Evolutionary conservation across 2,113 vertebrate genomes (phyloP).

Genomic region (Oncorhynchus clarkii): DNA sequence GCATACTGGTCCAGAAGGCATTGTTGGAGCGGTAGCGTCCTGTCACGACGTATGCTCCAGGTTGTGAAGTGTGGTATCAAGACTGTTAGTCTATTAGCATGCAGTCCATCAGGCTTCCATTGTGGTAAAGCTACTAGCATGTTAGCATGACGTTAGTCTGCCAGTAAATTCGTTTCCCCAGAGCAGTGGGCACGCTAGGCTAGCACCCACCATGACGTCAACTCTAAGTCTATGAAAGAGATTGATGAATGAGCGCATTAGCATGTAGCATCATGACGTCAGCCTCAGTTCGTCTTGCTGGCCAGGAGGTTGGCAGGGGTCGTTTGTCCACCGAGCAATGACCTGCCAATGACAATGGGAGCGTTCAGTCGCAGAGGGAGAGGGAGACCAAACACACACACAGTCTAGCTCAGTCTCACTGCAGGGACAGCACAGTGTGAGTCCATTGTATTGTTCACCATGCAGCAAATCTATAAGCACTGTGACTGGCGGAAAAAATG

Average conservation of each 20-base stretch:
- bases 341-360: constrained; percentile 55
- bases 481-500: no score
- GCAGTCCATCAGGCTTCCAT: constrained; percentile 22
- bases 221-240: constrained; percentile 42
- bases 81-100: constrained; percentile 37
- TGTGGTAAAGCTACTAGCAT: no score
- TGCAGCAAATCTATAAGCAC: background rate
- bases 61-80: background rate
- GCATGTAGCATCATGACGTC: constrained; percentile 60
- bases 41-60: no score
- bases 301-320: constrained; percentile 37
- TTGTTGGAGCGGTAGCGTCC: no score
- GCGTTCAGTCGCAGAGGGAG: constrained; percentile 48
- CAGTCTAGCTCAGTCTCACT: background rate
- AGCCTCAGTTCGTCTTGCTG: constrained; percentile 18
- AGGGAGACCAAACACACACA: constrained; percentile 4
- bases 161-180: constrained; percentile 7
- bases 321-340: constrained; percentile 43
- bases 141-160: constrained; percentile 25
- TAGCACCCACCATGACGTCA: constrained; percentile 59
- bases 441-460: background rate
- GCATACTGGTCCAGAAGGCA: no score
- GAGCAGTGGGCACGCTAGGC: constrained; percentile 53
- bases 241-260: constrained; percentile 49
- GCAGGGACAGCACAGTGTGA: background rate